Base-by-base conservation (phyloP, 2,797 vertebrate species). In the Sebastes minor region DNA sequence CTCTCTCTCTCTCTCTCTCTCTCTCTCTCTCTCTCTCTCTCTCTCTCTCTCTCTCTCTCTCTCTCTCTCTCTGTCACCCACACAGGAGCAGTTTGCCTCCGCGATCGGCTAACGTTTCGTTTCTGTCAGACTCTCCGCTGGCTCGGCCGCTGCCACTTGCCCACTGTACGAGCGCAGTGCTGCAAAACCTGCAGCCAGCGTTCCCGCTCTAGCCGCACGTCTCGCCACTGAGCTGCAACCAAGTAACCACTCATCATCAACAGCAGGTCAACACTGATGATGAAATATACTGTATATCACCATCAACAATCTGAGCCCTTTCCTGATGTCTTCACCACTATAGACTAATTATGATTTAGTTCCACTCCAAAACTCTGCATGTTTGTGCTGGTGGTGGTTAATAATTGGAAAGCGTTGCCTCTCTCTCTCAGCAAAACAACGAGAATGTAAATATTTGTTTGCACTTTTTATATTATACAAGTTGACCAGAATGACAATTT, bases 111-210 rank as follows among this genome's bases (percentile, higher is more conserved):
- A 60, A 94, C 95, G 0, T 95, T 95, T 33, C 81, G 93, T 65
- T 97, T 99, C 95, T 99, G 98, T 80, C 97, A 94, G 91, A 97
- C 95, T 0, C 96, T 99, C 63, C 95, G 91, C 49, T 90, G 94
- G 79, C 94, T 99, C 20, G 96, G 97, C n/a, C 93, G 94, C 4
- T 99, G 98, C 92, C 93, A 86, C 16, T 89, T 97, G 64, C 86
- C 95, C 1, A 94, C 96, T 0, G 90, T 99, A 3, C 91, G 30
- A 0, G 38, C 86, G 0, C 97, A 98, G 92, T 99, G 98, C 95
- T 99, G 98, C 92, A 96, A 81, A 60, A 96, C 96, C 30, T 99
- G 98, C 71, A 89, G 88, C 71, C 90, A 72, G 12, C 89, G 38
- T 1, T 78, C 88, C 38, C 93, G 91, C 0, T 93, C 95, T 59